Percentiles rank a stretch among this genome's conserved stretches.
Conservation (phyloP, 2,888 invertebrate species). For the Sphinx pinastri region DNA sequence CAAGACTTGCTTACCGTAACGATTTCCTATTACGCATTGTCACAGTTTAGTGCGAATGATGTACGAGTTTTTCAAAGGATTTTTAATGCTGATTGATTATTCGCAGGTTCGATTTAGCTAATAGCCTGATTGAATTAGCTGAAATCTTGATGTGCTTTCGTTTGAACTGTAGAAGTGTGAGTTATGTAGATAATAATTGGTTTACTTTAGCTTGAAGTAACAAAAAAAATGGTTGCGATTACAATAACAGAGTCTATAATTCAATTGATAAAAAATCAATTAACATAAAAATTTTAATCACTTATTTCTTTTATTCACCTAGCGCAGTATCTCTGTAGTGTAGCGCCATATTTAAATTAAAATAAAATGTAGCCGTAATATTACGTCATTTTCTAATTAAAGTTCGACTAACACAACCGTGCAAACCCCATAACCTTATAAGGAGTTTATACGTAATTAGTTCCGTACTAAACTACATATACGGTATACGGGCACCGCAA, state of each 20-base stretch:
- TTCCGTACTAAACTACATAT: conserved; percentile 14
- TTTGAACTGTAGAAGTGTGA: too few relatives aligned
- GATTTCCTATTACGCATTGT: conserved; percentile 68
- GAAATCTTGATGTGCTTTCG: too few relatives aligned
- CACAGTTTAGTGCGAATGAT: conserved; percentile 67
- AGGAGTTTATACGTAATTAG: conserved; percentile 7
- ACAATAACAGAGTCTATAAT: too few relatives aligned
- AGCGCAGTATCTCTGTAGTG: too few relatives aligned
- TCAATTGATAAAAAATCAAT: too few relatives aligned
- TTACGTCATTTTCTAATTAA: not conserved
- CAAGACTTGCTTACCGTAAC: conserved; percentile 63
- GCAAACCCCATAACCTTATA: not conserved
- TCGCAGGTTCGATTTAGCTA: not conserved
- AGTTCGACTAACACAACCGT: not conserved
- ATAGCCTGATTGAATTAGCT: not conserved
- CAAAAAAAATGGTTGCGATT: too few relatives aligned
- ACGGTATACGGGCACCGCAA: conserved; percentile 10
- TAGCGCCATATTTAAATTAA: too few relatives aligned
- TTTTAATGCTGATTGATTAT: conserved; percentile 57
- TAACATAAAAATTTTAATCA: too few relatives aligned
- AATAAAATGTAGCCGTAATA: not conserved
- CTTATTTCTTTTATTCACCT: too few relatives aligned
- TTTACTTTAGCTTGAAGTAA: too few relatives aligned
- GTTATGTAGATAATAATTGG: too few relatives aligned
- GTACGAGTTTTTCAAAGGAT: conserved; percentile 54